These are phyloP conservation scores for Drosophila ananassae DNA, from an alignment of 1,140 invertebrate genomes.

Conservation along the genomic window DNA sequence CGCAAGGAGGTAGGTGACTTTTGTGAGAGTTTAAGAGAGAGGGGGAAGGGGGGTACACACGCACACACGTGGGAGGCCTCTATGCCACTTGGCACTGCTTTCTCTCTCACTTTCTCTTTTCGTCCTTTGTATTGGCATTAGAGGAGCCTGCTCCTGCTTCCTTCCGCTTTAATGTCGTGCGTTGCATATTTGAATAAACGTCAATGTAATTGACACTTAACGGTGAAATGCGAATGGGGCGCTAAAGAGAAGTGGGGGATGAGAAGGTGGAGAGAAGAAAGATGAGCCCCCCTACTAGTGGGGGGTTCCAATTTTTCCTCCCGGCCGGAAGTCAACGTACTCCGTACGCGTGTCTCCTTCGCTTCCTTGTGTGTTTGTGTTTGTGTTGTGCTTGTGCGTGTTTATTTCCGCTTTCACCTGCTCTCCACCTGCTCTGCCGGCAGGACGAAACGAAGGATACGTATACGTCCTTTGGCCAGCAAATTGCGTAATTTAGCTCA, in stretches of 20 bases:
- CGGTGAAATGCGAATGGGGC: slow-evolving; percentile 37
- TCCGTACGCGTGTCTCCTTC: slow-evolving; percentile 41
- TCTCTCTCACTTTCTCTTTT: slow-evolving; percentile 2
- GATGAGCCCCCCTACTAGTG: slow-evolving; percentile 25
- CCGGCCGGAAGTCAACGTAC: slow-evolving; percentile 42
- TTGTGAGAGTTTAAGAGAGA: slow-evolving; percentile 3
- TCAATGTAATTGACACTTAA: slow-evolving; percentile 83
- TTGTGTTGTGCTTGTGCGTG: slow-evolving; percentile 30
- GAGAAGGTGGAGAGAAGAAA: slow-evolving; percentile 9
- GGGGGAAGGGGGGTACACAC: slow-evolving; percentile 4
- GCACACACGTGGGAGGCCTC: slow-evolving; percentile 24
- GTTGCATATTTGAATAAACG: slow-evolving; percentile 80
- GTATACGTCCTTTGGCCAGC: slow-evolving; percentile 39
- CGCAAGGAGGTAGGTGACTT: slow-evolving; percentile 58
- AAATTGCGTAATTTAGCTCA: slow-evolving; percentile 62
- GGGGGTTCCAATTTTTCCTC: slow-evolving; percentile 8
- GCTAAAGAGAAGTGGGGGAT: slow-evolving; percentile 3
- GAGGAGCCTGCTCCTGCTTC: slow-evolving; percentile 29
- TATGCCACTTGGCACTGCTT: neutral
- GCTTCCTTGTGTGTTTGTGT: slow-evolving; percentile 13
- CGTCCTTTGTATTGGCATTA: slow-evolving; percentile 29
- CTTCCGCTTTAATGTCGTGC: slow-evolving; percentile 45
- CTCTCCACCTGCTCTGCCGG: neutral
- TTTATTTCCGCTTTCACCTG: slow-evolving; percentile 52
- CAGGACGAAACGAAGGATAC: neutral